Evolutionary conservation across 2,888 invertebrate genomes (phyloP), one percentile per base, ranked within the genome.

Genomic region (Cerceris ruficornis): DNA sequence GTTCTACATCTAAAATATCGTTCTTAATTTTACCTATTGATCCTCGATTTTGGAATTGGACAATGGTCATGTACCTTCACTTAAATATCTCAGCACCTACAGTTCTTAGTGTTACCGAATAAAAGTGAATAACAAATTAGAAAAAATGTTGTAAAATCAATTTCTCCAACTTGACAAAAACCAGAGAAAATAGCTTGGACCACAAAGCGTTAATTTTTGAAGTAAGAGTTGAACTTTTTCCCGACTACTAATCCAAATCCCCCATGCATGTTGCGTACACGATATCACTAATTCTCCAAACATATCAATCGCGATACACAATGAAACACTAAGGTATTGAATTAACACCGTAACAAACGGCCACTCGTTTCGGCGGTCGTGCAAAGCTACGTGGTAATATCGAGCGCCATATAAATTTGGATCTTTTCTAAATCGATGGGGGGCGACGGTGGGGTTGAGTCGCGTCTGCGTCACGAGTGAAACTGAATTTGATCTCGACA

Each of bases 401-500:
- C 72, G 77, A 69, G 71, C 77, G 67, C 11, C 43, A 69, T 68
- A 75, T 71, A 73, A 75, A 81, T 82, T 78, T 72, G 69, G 68
- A 73, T 71, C 70, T 66, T 69, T 76, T 67, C 81, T 83, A 78
- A 85, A 84, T 84, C 81, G 81, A 85, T 76, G 71, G 73, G 39
- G 43, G 64, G 60, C 57, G 65, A 52, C 28, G n/a, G 66, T 61
- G 61, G 62, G 75, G 59, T 75, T 64, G 75, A 55, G 69, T 72
- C 57, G 61, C 69, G 85, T 85, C 85, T 77, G 77, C 80, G 83
- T 81, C 68, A 69, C 82, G 61, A 82, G 69, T 77, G 82, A 84
- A 84, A 84, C 76, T 55, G 85, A 83, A 81, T 84, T 85, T 85
- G 74, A 83, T 75, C 73, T 59, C 62, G 46, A 62, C 62, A 55